Evolutionary conservation across 2,113 vertebrate genomes (phyloP).

Genomic region (Paramormyrops kingsleyae): DNA sequence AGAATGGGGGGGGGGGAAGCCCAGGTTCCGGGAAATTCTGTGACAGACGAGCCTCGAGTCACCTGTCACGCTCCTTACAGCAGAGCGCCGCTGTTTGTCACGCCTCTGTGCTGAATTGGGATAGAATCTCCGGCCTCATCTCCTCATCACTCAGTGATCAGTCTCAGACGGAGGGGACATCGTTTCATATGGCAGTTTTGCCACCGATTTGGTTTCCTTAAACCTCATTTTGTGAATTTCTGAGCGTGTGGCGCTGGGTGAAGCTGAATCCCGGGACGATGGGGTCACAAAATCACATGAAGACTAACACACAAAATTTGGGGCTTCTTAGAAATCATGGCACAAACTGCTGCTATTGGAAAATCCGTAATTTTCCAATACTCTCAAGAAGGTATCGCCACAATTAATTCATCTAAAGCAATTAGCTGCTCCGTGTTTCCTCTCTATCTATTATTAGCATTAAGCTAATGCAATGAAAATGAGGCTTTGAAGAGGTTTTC

Average conservation of each 20-base stretch:
- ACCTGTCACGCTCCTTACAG: background rate
- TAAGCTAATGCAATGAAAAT: slow-evolving; percentile 6
- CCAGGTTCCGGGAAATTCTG: background rate
- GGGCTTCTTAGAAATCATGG: background rate
- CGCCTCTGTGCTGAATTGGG: background rate
- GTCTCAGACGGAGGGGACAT: background rate
- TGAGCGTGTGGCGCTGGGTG: background rate
- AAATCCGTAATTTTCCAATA: background rate
- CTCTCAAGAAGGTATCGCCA: background rate
- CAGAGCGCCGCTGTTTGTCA: background rate
- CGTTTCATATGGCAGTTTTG: background rate
- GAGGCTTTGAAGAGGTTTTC: background rate
- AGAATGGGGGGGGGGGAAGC: background rate
- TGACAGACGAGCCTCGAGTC: background rate
- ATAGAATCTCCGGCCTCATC: background rate
- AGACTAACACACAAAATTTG: background rate
- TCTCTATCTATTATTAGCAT: background rate
- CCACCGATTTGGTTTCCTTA: background rate
- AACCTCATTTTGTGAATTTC: background rate
- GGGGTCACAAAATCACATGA: background rate
- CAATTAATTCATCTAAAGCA: background rate
- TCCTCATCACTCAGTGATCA: background rate
- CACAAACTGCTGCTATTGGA: background rate
- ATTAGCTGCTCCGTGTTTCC: background rate
- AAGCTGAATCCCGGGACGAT: background rate